These are phyloP conservation scores for Eulithis prunata DNA, from an alignment of 2,888 invertebrate genomes.

Conservation along the genomic window DNA sequence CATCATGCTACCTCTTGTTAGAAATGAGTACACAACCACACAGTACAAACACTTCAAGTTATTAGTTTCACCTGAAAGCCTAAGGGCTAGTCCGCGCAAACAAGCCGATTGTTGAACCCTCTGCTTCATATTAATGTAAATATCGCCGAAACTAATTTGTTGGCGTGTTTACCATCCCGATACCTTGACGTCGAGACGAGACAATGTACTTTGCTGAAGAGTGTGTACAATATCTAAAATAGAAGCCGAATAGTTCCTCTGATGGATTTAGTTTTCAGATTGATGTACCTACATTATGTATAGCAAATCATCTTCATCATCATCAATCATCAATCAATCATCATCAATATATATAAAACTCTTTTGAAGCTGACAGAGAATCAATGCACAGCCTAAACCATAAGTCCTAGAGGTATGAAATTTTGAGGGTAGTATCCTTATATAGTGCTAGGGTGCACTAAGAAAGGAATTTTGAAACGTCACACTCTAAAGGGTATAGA, in stretches of 20 bases:
- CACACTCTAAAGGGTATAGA: too few relatives aligned
- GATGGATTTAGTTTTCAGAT: too few relatives aligned
- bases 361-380: too few relatives aligned
- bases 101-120: conserved; percentile 67
- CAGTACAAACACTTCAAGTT: conserved; percentile 50
- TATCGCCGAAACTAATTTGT: conserved; percentile 33
- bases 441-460: too few relatives aligned
- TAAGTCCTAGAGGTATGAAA: too few relatives aligned
- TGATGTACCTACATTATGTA: too few relatives aligned
- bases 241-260: neutral
- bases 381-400: too few relatives aligned
- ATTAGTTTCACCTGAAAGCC: conserved; percentile 73
- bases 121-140: conserved; percentile 31
- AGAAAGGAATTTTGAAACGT: too few relatives aligned
- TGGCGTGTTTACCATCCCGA: conserved; percentile 24
- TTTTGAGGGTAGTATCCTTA: too few relatives aligned
- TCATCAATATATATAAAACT: too few relatives aligned
- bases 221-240: neutral
- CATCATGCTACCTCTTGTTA: conserved; percentile 12
- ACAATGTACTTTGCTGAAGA: conserved; percentile 1
- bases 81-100: conserved; percentile 65
- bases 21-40: conserved; percentile 22
- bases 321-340: too few relatives aligned
- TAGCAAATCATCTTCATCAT: too few relatives aligned
- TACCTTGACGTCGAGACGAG: conserved; percentile 6